These are phyloP conservation scores for Trisateles emortualis DNA, from an alignment of 2,888 invertebrate genomes.

Conservation along the genomic window DNA sequence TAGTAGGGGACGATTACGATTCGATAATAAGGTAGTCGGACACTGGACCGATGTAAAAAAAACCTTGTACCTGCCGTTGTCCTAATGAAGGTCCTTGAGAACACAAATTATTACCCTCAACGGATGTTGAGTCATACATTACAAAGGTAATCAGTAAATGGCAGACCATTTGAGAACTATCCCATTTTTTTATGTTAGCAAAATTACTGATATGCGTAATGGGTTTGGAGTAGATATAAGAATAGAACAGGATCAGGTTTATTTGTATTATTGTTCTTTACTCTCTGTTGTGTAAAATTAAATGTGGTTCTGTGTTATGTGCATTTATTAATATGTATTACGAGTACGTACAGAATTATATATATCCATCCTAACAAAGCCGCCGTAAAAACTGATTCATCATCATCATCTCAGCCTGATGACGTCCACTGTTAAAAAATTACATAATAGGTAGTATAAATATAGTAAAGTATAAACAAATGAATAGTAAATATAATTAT, in stretches of 20 bases:
- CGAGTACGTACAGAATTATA: too few species aligned
- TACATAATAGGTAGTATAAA: too few species aligned
- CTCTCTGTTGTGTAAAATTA: neutral
- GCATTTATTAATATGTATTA: too few species aligned
- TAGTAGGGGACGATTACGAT: slow-evolving; percentile 61
- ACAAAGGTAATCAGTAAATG: slow-evolving; percentile 51
- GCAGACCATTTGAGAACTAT: slow-evolving; percentile 37
- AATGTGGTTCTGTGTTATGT: too few species aligned
- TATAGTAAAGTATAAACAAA: too few species aligned
- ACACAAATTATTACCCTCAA: slow-evolving; percentile 62
- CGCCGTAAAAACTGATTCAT: too few species aligned
- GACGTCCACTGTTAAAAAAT: too few species aligned
- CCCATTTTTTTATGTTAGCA: slow-evolving; percentile 26
- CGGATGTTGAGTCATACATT: slow-evolving; percentile 54
- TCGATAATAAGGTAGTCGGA: slow-evolving; percentile 67
- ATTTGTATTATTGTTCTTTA: neutral
- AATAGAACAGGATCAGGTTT: neutral
- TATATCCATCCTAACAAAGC: too few species aligned
- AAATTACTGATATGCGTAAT: slow-evolving; percentile 21
- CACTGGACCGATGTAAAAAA: slow-evolving; percentile 65
- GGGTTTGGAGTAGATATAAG: neutral
- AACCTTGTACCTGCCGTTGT: slow-evolving; percentile 76
- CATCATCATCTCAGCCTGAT: too few species aligned
- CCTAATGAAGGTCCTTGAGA: slow-evolving; percentile 74
- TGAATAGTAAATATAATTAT: too few species aligned